Evolutionary conservation across 2,113 vertebrate species (phyloP), one percentile per base, ranked within the genome.

Genomic region (Microcebus ravelobensis): DNA sequence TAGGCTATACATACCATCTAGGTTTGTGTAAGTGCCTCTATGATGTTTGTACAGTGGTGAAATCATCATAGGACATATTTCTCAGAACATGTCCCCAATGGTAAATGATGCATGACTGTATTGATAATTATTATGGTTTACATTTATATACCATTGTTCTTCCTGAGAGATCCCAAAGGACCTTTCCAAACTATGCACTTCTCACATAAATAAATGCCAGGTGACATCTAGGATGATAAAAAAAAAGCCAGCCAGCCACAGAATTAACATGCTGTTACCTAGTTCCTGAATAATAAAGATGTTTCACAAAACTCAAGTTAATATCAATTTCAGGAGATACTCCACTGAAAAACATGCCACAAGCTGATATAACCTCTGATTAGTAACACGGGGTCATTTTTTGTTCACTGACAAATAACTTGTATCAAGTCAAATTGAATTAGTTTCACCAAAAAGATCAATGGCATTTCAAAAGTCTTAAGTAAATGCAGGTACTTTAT

Each of bases 361-460:
- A 92, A 29, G 65, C 65, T 81, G 76, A 83, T 90, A 92, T 14
- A 67, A 90, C 59, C 94, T 74, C 87, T 34, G 52, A 79, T n/a
- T 91, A 80, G 34, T 87, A 91, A 95, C 83, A 34, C 4, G 25
- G 9, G 70, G 23, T 27, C 87, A 96, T 90, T 48, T 92, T 92
- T 96, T 95, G 95, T 77, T 94, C 70, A 27, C 70, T 73, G 68
- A 55, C 31, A 67, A 81, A 73, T 34, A 91, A 96, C 50, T 83
- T 71, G 34, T 80, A 90, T 59, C 45, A 34, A 90, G 63, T 90
- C 74, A 92, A 84, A 87, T n/a, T 81, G 79, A 96, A 97, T 97
- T 90, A 17, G 59, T 61, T 95, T 96, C 92, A 65, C 50, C 65
- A 86, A 90, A 95, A 96, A 86, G 52, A 92, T 87, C 74, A 96